phyloP scores from a whole-genome alignment of 2,113 vertebrate species.

The Elephantulus edwardii region DNA sequence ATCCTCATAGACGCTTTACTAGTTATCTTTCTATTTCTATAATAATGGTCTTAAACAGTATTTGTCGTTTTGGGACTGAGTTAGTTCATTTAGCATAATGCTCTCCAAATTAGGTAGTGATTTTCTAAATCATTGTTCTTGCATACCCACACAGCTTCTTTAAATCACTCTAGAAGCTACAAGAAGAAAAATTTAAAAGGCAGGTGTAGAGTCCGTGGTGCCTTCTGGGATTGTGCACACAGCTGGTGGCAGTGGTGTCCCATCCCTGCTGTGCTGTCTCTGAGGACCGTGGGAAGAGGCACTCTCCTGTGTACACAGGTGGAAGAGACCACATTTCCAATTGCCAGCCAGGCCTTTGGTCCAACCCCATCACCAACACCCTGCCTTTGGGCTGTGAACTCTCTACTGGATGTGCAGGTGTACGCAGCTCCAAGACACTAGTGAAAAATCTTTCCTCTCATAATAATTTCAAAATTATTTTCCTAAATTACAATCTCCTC shows the following conservation, averaged over 20 bases:
- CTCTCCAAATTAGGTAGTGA: too few species aligned
- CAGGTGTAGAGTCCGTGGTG: background rate
- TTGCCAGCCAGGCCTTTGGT: background rate
- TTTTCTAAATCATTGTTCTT: too few species aligned
- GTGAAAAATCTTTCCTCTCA: background rate
- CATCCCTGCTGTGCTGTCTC: background rate
- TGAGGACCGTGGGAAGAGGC: constrained; percentile 5
- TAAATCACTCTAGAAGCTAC: background rate
- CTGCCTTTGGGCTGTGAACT: constrained; percentile 22
- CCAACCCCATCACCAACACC: background rate
- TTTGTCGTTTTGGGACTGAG: too few species aligned
- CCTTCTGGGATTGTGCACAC: background rate
- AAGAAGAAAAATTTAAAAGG: background rate
- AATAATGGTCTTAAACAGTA: too few species aligned
- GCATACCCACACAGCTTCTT: background rate
- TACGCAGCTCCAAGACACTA: background rate
- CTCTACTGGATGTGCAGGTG: background rate
- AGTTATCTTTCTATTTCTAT: too few species aligned
- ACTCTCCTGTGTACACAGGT: constrained; percentile 35
- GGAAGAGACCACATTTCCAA: background rate
- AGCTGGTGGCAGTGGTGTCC: background rate
- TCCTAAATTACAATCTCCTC: constrained; percentile 27
- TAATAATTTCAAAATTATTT: background rate
- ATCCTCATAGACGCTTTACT: too few species aligned
- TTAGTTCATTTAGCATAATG: too few species aligned